These are phyloP conservation scores for Alces alces DNA, from an alignment of 2,113 vertebrate genomes.

Conservation along the genomic window DNA sequence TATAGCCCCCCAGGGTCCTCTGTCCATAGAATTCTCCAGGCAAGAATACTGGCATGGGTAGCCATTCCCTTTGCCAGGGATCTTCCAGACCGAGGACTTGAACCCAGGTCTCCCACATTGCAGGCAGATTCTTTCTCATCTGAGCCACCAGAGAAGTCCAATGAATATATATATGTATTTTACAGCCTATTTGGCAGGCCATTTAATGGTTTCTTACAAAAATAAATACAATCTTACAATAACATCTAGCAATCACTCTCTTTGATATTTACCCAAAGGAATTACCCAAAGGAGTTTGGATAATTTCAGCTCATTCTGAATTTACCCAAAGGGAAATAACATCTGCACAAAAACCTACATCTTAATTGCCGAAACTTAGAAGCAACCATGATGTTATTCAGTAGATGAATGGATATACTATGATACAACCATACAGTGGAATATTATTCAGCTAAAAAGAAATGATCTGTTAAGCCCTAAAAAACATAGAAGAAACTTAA, in stretches of 20 bases:
- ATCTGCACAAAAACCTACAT: background rate
- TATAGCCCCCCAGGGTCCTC: background rate
- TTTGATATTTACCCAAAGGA: background rate
- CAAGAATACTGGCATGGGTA: background rate
- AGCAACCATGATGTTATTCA: background rate
- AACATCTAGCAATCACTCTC: background rate
- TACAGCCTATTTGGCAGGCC: background rate
- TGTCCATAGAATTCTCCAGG: background rate
- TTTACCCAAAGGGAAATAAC: background rate
- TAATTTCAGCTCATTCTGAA: background rate
- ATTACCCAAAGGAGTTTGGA: background rate
- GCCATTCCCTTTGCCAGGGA: background rate
- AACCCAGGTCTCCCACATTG: background rate
- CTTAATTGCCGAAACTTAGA: background rate
- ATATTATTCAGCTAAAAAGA: background rate
- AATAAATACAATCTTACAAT: background rate
- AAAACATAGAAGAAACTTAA: background rate
- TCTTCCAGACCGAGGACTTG: background rate
- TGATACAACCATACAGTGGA: background rate
- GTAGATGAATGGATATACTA: background rate
- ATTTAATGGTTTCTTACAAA: background rate
- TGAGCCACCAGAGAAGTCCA: background rate
- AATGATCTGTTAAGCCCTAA: background rate
- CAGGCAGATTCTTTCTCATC: background rate
- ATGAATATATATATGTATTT: background rate